Conservation (phyloP, 2,888 invertebrate species). For the Drosophila pseudotalamancana region DNA sequence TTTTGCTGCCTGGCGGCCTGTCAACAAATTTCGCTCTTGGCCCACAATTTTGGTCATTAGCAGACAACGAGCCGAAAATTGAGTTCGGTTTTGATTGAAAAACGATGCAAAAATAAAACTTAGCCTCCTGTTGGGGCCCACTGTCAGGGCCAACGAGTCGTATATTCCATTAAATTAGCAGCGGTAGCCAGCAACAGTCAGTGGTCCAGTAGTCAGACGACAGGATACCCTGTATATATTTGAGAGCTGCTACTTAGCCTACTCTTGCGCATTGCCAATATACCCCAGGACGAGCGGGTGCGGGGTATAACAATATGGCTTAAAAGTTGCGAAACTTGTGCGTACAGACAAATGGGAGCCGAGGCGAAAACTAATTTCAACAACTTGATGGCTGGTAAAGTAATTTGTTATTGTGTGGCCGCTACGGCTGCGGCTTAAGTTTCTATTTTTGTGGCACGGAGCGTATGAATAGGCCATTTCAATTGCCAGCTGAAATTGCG, state of each 20-base stretch:
- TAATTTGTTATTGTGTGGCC: slow-evolving; percentile 55
- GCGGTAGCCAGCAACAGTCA: background rate
- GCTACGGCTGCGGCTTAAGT: slow-evolving; percentile 9
- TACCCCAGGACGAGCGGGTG: too few species aligned
- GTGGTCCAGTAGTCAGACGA: background rate
- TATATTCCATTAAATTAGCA: background rate
- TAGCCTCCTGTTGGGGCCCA: too few species aligned
- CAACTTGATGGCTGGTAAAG: slow-evolving; percentile 42
- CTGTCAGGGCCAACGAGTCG: background rate
- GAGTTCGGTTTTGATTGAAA: background rate
- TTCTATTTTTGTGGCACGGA: slow-evolving; percentile 41
- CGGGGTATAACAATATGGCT: slow-evolving; percentile 8
- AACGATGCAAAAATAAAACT: background rate
- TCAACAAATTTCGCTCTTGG: slow-evolving; percentile 38
- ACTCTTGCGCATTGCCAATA: too few species aligned
- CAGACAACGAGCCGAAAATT: slow-evolving; percentile 3
- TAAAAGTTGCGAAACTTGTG: slow-evolving; percentile 27
- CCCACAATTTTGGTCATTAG: slow-evolving; percentile 28
- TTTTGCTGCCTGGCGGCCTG: slow-evolving; percentile 20
- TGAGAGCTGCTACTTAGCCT: background rate
- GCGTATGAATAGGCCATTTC: slow-evolving; percentile 72
- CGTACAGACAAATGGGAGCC: slow-evolving; percentile 4
- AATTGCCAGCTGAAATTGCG: slow-evolving; percentile 55
- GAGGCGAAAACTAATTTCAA: slow-evolving; percentile 56
- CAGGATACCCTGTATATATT: background rate